Base-by-base conservation (phyloP, 2,113 vertebrate genomes). In the Bubo blakistoni region DNA sequence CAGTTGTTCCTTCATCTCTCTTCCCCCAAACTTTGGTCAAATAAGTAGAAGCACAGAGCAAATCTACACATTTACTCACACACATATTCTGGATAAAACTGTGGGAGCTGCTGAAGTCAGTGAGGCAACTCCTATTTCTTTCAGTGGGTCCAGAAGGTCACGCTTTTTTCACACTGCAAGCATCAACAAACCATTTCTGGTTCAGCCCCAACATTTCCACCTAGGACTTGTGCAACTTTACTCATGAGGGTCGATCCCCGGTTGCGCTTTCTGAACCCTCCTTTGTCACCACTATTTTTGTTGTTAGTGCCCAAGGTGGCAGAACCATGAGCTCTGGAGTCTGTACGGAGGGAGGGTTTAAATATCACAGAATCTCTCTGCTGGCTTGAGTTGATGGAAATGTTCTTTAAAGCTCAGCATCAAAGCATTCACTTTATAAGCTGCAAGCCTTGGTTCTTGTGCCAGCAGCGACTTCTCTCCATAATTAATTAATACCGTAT, bases 381-480 rank as follows among this genome's bases (percentile, higher is more conserved):
- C 82, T 97, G 97, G 94, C 96, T 95, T 69, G 19, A 94, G 89
- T 13, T 70, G 93, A 94, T 95, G 94, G 97, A 97, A 98, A 97
- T 1, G 38, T 79, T 93, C 97, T 98, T 96, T 95, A 94, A 97
- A 97, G 96, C 92, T 93, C 90, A 73, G 88, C 95, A 96, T 97
- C 97, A 98, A 98, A 98, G 97, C 90, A 90, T 94, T 97, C 93
- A 88, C 94, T 97, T 97, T 81, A 96, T 94, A 97, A 97, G 95
- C 96, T 97, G 96, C 96, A 95, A 97, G 94, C 76, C 94, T 98
- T 92, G 95, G 69, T 86, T 96, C 96, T 93, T 86, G 88, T 92
- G 97, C 97, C 97, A 98, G 92, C 83, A 96, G 95, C 36, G 3
- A 92, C 59, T 70, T 94, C 63, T 66, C 77, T 52, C 79, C 79